Evolutionary conservation across 2,888 invertebrate genomes (phyloP).

Genomic region (Rosalia funebris): DNA sequence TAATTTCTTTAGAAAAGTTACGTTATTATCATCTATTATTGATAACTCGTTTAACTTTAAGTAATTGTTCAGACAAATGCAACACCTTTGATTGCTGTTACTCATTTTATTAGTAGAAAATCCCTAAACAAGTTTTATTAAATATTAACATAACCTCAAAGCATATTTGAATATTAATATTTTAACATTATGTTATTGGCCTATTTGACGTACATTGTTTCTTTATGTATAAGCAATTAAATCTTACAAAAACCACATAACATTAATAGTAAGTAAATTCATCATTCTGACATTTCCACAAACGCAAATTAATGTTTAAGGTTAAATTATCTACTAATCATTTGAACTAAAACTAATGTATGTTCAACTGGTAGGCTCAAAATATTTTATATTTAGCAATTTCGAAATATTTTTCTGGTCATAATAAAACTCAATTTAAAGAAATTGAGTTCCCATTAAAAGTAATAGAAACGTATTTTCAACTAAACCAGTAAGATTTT

Average conservation of each 20-base stretch:
- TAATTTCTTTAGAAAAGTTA: constrained; percentile 39
- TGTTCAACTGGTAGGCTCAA: no score
- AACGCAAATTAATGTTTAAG: constrained; percentile 6
- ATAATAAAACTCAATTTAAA: no score
- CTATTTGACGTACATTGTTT: no score
- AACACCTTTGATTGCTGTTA: constrained; percentile 32
- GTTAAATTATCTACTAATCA: constrained; percentile 6
- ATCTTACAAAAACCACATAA: no score
- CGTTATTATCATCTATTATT: constrained; percentile 38
- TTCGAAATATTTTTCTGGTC: no score
- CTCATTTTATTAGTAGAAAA: constrained; percentile 13
- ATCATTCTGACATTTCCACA: not conserved
- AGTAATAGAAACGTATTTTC: no score
- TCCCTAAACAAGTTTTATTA: constrained; percentile 1
- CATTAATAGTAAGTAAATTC: no score
- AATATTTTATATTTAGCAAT: no score
- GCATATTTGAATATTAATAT: not conserved
- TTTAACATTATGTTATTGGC: no score
- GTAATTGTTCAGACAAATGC: constrained; percentile 44
- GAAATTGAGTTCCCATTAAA: no score
- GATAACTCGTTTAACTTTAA: constrained; percentile 39
- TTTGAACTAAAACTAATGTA: not conserved
- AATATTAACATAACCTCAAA: constrained; percentile 13
- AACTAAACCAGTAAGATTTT: no score
- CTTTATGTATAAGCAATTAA: no score